Conservation (phyloP, 2,797 vertebrate species). For the Rhadinocentrus ornatus region DNA sequence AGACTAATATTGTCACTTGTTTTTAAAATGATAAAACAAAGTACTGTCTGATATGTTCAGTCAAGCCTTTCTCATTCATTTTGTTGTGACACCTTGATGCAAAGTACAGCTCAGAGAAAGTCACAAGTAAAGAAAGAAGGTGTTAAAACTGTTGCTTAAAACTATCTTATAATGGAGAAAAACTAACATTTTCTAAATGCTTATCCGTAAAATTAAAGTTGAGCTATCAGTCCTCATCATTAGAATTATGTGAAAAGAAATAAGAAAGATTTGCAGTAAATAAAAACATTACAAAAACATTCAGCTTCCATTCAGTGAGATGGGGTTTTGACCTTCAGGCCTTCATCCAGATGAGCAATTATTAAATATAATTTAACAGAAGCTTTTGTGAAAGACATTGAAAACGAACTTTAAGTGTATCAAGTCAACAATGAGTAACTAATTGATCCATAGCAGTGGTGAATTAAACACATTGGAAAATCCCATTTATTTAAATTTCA, state of each 20-base stretch:
- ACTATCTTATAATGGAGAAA: conserved; percentile 11
- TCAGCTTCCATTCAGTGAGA: not conserved
- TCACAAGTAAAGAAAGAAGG: not conserved
- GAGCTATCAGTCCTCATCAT: too few relatives aligned
- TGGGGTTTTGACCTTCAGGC: not conserved
- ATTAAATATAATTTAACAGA: not conserved
- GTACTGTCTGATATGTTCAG: not conserved
- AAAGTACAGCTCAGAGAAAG: conserved; percentile 21
- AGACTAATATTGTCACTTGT: not conserved
- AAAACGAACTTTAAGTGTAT: not conserved
- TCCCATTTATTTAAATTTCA: not conserved
- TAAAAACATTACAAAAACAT: not conserved
- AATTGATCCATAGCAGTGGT: not conserved
- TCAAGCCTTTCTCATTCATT: conserved; percentile 11
- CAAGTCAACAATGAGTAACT: too few relatives aligned
- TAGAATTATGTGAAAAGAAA: not conserved
- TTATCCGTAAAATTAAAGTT: too few relatives aligned
- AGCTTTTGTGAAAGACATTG: not conserved
- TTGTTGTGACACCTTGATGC: not conserved
- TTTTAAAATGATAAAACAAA: conserved; percentile 1
- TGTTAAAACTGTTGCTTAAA: conserved; percentile 2
- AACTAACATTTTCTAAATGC: not conserved
- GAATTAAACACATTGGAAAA: not conserved
- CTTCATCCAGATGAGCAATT: not conserved
- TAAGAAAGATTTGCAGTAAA: not conserved